Conservation (phyloP, 2,888 invertebrate species). For the Aquatica leii region DNA sequence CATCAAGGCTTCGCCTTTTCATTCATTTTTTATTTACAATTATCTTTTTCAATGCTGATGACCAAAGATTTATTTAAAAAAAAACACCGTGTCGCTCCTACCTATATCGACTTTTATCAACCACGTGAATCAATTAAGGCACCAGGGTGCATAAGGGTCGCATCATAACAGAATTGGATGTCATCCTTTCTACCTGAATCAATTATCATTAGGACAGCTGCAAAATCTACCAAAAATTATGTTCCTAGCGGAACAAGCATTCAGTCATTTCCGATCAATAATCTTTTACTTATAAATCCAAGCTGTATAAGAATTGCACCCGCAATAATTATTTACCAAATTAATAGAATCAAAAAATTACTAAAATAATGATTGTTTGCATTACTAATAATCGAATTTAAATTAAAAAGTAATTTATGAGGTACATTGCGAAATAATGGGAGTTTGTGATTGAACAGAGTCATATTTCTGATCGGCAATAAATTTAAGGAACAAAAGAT, state of each 20-base stretch:
- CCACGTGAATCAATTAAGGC: constrained; percentile 2
- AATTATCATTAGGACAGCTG: constrained; percentile 36
- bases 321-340: too few relatives aligned
- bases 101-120: not conserved
- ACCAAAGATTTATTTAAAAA: not conserved
- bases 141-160: constrained; percentile 19
- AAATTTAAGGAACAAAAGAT: constrained; percentile 43
- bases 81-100: not conserved
- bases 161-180: constrained; percentile 27
- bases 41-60: not conserved
- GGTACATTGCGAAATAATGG: constrained; percentile 17
- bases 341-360: too few relatives aligned
- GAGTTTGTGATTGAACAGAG: constrained; percentile 41
- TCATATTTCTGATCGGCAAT: constrained; percentile 37
- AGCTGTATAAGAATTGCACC: too few relatives aligned
- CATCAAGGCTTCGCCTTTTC: constrained; percentile 16
- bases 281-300: too few relatives aligned
- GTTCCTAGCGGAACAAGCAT: constrained; percentile 4
- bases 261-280: constrained; percentile 4
- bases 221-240: constrained; percentile 15
- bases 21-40: constrained; percentile 5
- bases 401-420: constrained; percentile 25
- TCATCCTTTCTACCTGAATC: constrained; percentile 34
- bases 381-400: not conserved
- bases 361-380: constrained; percentile 1